Conservation (phyloP, 2,797 vertebrate genomes). For the Brachyrhaphis roseni region DNA sequence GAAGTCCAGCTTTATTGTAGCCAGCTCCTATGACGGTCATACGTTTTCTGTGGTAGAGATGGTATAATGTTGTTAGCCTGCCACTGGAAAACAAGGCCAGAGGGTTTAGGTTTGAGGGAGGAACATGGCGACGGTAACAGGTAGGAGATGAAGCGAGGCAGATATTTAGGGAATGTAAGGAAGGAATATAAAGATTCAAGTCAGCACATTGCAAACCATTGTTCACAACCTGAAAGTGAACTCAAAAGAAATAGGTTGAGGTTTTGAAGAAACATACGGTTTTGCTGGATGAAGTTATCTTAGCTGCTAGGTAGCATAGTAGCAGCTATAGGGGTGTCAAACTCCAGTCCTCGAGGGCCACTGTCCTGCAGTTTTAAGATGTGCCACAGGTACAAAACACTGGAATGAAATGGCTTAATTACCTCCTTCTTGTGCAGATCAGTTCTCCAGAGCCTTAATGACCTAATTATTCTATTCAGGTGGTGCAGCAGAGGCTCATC, state of each 20-base stretch:
- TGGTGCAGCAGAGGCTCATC: too few relatives aligned
- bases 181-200: conserved; percentile 30
- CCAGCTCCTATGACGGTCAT: conserved; percentile 64
- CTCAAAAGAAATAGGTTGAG: conserved; percentile 9
- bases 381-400: too few relatives aligned
- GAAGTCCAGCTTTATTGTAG: conserved; percentile 56
- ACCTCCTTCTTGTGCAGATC: too few relatives aligned
- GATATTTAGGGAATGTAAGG: conserved; percentile 38
- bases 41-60: conserved; percentile 41
- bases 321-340: not conserved
- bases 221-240: not conserved
- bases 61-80: conserved; percentile 6
- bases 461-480: too few relatives aligned
- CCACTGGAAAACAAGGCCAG: conserved; percentile 39
- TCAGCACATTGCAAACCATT: conserved; percentile 31
- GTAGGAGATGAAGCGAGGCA: conserved; percentile 58
- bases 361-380: too few relatives aligned
- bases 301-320: not conserved
- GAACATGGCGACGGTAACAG: conserved; percentile 16
- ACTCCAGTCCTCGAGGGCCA: too few relatives aligned
- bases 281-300: not conserved
- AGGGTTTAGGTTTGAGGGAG: conserved; percentile 38
- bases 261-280: not conserved
- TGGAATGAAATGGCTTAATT: too few relatives aligned
- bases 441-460: too few relatives aligned